Percentiles rank a stretch among this genome's conserved stretches.
Evolutionary conservation across 1,140 invertebrate genomes (phyloP).

Genomic region (Trissolcus basalis): DNA sequence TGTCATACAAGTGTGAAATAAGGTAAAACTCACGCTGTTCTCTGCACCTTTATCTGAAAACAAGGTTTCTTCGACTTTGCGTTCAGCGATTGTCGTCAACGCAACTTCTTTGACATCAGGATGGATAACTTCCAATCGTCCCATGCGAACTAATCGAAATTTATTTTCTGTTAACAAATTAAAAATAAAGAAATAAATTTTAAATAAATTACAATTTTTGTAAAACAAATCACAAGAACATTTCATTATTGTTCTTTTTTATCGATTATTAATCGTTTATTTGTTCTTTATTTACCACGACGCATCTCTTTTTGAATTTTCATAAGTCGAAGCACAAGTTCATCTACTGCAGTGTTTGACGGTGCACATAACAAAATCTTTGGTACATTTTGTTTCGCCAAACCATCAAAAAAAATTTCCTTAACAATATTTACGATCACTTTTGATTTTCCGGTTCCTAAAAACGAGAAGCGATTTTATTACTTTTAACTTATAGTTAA

Average conservation of each 20-base stretch:
- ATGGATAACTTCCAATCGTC: constrained; percentile 77
- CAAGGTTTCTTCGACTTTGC: constrained; percentile 41
- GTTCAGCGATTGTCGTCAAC: constrained; percentile 74
- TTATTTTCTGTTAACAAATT: constrained; percentile 56
- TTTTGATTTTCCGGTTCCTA: constrained; percentile 83
- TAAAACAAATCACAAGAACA: no score
- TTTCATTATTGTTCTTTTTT: no score
- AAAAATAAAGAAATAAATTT: constrained; percentile 7
- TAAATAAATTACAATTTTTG: no score
- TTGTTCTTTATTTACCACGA: constrained; percentile 6
- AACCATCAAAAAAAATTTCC: constrained; percentile 76
- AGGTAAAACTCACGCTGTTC: constrained; percentile 46
- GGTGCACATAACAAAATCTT: constrained; percentile 86
- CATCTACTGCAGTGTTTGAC: constrained; percentile 89
- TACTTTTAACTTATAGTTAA: constrained; percentile 1
- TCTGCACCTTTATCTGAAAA: constrained; percentile 25
- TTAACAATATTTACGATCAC: constrained; percentile 82
- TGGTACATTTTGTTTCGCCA: constrained; percentile 61
- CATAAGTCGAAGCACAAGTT: constrained; percentile 80
- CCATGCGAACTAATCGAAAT: constrained; percentile 80
- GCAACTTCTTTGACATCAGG: constrained; percentile 74
- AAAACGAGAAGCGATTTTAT: constrained; percentile 4
- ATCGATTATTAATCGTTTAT: no score
- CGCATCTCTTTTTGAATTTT: constrained; percentile 72
- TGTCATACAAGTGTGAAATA: no score